These are phyloP conservation scores for Caenorhabditis drosophilae DNA, from an alignment of 2,888 invertebrate genomes.

Conservation along the genomic window DNA sequence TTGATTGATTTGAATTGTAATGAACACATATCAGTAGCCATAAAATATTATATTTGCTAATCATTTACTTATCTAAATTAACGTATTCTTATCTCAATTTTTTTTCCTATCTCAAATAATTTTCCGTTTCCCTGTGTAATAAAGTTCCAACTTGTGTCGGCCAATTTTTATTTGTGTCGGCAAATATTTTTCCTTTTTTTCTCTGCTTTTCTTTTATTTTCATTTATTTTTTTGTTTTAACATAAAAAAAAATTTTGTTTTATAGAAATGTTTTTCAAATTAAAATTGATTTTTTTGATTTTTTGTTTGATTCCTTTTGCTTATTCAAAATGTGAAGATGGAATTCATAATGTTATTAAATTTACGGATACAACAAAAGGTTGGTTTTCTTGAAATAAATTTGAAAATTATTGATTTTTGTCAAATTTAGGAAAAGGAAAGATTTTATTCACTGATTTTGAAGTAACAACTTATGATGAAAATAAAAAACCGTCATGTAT, in stretches of 20 bases:
- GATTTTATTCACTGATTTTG: conserved; percentile 49
- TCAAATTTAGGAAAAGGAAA: conserved; percentile 42
- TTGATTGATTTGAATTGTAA: too few species aligned
- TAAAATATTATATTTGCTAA: too few species aligned
- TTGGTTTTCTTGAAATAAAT: conserved; percentile 7
- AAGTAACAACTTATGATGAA: conserved; percentile 54
- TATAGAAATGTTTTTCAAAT: background rate
- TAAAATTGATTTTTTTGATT: background rate
- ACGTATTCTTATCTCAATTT: too few species aligned
- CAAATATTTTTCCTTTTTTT: background rate
- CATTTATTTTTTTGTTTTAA: background rate
- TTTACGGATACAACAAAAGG: conserved; percentile 50
- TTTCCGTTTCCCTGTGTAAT: too few species aligned
- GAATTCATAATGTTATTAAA: conserved; percentile 56
- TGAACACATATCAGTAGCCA: too few species aligned
- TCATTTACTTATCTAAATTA: too few species aligned
- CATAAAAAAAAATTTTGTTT: background rate
- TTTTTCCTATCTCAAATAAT: too few species aligned
- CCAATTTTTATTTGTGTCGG: background rate
- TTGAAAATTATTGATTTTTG: background rate
- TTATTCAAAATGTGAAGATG: conserved; percentile 47
- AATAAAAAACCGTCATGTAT: conserved; percentile 52
- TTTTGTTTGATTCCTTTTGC: background rate
- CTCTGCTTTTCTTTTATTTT: background rate
- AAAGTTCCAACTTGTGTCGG: too few species aligned